Conservation (phyloP, 1,140 invertebrate species). For the Fragariocoptes setiger region DNA sequence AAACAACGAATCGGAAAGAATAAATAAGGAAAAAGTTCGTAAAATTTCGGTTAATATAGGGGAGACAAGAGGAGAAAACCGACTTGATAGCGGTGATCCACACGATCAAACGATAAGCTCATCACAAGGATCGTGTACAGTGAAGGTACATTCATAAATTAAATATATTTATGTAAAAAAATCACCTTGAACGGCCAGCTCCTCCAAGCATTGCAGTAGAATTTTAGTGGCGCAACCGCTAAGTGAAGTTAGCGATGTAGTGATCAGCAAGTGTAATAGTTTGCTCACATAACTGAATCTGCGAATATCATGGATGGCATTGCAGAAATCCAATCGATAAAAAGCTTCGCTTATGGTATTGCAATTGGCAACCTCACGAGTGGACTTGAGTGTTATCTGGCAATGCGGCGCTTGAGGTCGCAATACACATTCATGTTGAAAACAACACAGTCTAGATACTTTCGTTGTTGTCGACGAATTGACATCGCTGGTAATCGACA, state of each 20-base stretch:
- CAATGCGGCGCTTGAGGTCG: conserved; percentile 71
- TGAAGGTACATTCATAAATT: conserved; percentile 1
- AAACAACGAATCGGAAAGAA: neutral
- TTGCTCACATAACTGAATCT: conserved; percentile 88
- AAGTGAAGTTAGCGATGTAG: conserved; percentile 42
- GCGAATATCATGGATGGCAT: conserved; percentile 63
- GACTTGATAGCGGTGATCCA: neutral
- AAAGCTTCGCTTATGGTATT: conserved; percentile 80
- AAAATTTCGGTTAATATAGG: neutral
- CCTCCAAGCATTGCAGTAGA: conserved; percentile 66
- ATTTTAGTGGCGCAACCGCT: conserved; percentile 75
- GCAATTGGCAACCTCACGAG: conserved; percentile 64
- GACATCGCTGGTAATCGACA: no score
- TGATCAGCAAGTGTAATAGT: conserved; percentile 52
- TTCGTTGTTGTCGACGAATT: no score
- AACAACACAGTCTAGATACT: no score
- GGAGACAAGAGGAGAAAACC: neutral
- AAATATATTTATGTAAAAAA: conserved; percentile 2
- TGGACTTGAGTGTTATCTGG: conserved; percentile 63
- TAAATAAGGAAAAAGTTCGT: neutral
- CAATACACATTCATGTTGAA: no score
- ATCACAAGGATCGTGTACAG: neutral
- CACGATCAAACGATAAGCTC: no score
- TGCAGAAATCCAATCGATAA: conserved; percentile 63
- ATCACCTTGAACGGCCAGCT: conserved; percentile 56